Base-by-base conservation (phyloP, 2,113 vertebrate species). In the Etheostoma cragini region DNA sequence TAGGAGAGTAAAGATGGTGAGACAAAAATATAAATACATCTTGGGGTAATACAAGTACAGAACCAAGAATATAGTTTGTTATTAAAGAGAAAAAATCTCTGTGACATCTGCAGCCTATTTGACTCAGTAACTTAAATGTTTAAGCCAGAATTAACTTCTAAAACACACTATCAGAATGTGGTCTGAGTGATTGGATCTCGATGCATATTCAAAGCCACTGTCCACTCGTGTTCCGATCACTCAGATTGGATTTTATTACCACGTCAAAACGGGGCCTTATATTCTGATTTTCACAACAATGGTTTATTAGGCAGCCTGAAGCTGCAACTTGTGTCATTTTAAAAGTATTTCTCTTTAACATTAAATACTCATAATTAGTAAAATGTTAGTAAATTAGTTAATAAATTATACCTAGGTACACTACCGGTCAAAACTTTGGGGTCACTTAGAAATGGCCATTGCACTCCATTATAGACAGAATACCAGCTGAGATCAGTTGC, bases 1-100 rank as follows among this genome's bases (percentile, higher is more conserved):
- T 8, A 19, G 24, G 47, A 76, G 21, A 35, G 42, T 65, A 12
- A 80, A 52, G 17, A 67, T 5, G 38, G 19, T 60, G 52, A 83
- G 53, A 33, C 21, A 57, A 13, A n/a, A 10, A 50, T 42, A 14
- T 17, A 50, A 69, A 57, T 6, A 30, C 38, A n/a, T 35, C 1
- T 42, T n/a, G 16, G 21, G 1, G 16, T 49, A 6, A 56, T 45
- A 50, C 26, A n/a, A 2, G 15, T 11, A 12, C 8, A 52, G 8
- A 61, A 15, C 8, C 19, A n/a, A 33, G 15, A 14, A 47, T 26
- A 7, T 14, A 26, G 24, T 33, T 57, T 69, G 16, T 56, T 26
- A 22, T 56, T 26, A 22, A 15, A 26, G 21, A 54, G 8, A 1
- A 1, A 6, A 24, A 63, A 33, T 47, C 35, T 26, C 24, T 17